Evolutionary conservation across 1,140 invertebrate species (phyloP), one percentile per base, ranked within the genome.

Genomic region (Popillia japonica): DNA sequence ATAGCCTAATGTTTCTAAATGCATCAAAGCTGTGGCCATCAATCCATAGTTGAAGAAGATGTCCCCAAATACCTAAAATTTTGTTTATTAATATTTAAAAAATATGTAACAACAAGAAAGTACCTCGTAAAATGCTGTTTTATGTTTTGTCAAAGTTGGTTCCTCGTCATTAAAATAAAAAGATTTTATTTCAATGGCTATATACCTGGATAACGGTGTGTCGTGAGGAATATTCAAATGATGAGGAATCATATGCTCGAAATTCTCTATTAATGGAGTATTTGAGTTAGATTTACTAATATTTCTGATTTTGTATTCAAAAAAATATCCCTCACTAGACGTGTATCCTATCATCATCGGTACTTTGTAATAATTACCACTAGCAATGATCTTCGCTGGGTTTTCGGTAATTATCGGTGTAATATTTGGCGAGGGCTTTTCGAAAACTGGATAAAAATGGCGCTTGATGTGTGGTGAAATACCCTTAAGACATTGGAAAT

Each of bases 91-190:
- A 74, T 41, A 34, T 34, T 34, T 34, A 2, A 34, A 34, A 34
- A 34, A 34, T 34, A 34, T 4, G 4, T 34, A 34, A 2, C 4
- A 34, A 34, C 4, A 34, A 34, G 27, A 34, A 2, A 34, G 77
- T 82, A 86, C 84, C 75, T 75, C 41, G 79, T 83, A 83, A 55
- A 76, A 73, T 41, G 81, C 76, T 61, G 81, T 75, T 17, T 81
- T 79, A 61, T 83, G 82, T 23, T 86, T 87, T 34, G 27, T 4
- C 87, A 74, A 88, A 75, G 64, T 88, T 22, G 76, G 81, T 86
- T 61, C 84, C 40, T 81, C 86, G 77, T 89, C 87, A 3, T 87
- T 85, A 79, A 89, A 90, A 80, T 90, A 91, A 78, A 86, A 87
- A n/a, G 89, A 82, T 81, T 89, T 90, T 3, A 90, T 84, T 81